Conservation (phyloP, 2,888 invertebrate species). For the Ormyrus labotus region DNA sequence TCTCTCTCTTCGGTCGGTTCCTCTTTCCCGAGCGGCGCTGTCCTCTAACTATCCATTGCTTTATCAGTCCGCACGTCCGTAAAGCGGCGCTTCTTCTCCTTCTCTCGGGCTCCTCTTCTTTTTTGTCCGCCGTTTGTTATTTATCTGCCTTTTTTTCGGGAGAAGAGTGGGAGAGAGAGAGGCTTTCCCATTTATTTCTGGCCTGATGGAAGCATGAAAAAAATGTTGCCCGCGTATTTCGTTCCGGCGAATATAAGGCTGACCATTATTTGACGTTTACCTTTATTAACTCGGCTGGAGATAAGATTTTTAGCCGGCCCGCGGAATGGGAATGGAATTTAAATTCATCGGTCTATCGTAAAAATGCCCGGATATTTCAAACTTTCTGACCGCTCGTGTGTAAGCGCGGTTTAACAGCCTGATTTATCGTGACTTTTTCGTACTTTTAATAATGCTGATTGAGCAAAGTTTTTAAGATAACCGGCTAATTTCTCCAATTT, state of each 20-base stretch:
- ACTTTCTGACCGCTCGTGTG: conserved; percentile 27
- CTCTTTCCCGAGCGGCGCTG: conserved; percentile 20
- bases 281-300: conserved; percentile 55
- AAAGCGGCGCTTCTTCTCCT: conserved; percentile 28
- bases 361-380: conserved; percentile 25
- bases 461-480: too few relatives aligned
- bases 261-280: conserved; percentile 56
- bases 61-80: conserved; percentile 48
- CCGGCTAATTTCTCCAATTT: too few relatives aligned
- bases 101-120: conserved; percentile 16
- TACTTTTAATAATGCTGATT: too few relatives aligned
- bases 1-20: conserved; percentile 25
- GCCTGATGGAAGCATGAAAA: conserved; percentile 53
- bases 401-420: too few relatives aligned
- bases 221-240: conserved; percentile 33
- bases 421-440: too few relatives aligned
- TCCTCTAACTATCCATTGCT: conserved; percentile 55
- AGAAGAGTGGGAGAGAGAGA: neutral
- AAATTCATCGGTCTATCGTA: conserved; percentile 43
- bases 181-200: conserved; percentile 54
- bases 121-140: conserved; percentile 13
- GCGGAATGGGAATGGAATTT: conserved; percentile 29
- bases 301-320: conserved; percentile 48
- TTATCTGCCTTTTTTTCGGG: neutral
- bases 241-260: conserved; percentile 14